Base-by-base conservation (phyloP, 2,113 vertebrate species). In the Oriolus oriolus region DNA sequence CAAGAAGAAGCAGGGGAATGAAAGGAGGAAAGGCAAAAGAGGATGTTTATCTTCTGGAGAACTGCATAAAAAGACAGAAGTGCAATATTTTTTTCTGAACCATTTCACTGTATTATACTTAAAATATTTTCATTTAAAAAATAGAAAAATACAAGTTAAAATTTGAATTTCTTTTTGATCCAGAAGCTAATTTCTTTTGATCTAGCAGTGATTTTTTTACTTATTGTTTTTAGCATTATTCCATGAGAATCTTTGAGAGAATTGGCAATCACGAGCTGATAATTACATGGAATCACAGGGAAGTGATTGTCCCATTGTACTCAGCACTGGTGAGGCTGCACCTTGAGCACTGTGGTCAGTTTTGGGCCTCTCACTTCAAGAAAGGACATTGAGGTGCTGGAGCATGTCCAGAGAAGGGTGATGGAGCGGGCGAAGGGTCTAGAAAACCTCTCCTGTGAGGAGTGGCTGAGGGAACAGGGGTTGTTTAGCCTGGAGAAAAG, bases 381-480 rank as follows among this genome's bases (percentile, higher is more conserved):
- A 59, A 89, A 27, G 10, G 19, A 39, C 23, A 12, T 0, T 39
- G 44, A 74, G 23, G 23, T 20, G 8, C 52, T 57, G 10, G 19
- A 66, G 23, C 5, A 3, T 21, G 19, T 59, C 28, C 77, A 74
- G 68, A 82, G 23, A 52, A 74, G 52, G 18, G 5, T 8, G 52
- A 14, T 4, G 16, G 23, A 59, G 33, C 6, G 44, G 37, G 8
- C 17, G 52, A 74, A 57, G 16, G 16, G 16, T 89, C 37, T 28
- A 44, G 59, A 59, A 74, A 59, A 52, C 10, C 10, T 13, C 5
- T 11, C 4, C 8, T 17, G 6, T 20, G 18, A 44, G 12, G 7
- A 73, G 18, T 0, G 0, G 18, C 37, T 33, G 27, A 59, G 22
- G 13, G 27, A 65, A 37, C 12, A 57, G 31, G 15, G 15, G 12